Conservation (phyloP, 2,797 vertebrate species). For the Darevskia nairensis region DNA sequence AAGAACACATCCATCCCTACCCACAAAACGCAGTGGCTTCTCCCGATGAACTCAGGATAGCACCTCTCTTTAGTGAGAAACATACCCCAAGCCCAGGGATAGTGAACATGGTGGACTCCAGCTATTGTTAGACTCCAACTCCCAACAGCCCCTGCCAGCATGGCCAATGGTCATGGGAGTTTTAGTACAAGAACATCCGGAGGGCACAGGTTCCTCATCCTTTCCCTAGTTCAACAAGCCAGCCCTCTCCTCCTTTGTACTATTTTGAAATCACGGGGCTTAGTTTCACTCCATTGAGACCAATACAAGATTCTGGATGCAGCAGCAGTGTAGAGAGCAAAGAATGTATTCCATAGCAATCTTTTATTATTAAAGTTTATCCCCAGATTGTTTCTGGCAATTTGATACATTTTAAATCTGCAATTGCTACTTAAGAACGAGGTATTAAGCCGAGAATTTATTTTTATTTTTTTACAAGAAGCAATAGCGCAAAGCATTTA, state of each 20-base stretch:
- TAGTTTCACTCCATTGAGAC: neutral
- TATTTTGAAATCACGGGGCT: neutral
- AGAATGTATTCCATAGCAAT: neutral
- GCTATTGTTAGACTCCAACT: too few species aligned
- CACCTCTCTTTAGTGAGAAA: neutral
- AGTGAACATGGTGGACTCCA: too few species aligned
- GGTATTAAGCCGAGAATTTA: conserved; percentile 8
- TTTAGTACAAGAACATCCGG: too few species aligned
- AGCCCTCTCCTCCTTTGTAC: neutral
- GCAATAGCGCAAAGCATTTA: conserved; percentile 43
- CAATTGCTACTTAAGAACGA: conserved; percentile 49
- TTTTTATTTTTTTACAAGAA: conserved; percentile 32
- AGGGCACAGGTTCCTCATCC: too few species aligned
- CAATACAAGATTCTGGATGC: neutral
- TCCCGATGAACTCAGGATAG: neutral
- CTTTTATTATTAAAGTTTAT: conserved; percentile 40
- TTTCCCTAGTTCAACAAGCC: neutral
- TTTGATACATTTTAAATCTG: conserved; percentile 55
- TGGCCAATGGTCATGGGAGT: too few species aligned
- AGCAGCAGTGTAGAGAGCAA: neutral
- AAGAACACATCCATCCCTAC: neutral
- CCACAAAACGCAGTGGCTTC: neutral
- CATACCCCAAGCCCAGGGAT: too few species aligned
- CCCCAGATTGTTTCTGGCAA: conserved; percentile 34
- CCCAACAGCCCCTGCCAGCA: too few species aligned